Percentiles rank a stretch among this genome's conserved stretches.
phyloP scores from a whole-genome alignment of 2,888 invertebrate genomes.

The Linnaemya vulpina region DNA sequence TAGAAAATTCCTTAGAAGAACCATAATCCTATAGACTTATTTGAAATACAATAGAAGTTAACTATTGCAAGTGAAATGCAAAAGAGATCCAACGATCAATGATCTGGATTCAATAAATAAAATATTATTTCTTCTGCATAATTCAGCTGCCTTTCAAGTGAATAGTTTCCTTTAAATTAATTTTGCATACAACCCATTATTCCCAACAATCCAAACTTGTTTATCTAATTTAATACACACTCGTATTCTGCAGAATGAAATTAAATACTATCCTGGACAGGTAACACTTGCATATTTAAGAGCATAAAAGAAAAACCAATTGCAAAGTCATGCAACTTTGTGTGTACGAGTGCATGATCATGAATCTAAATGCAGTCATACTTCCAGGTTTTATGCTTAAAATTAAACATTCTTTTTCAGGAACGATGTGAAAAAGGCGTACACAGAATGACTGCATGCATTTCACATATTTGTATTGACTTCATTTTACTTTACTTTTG shows the following conservation, averaged over 20 bases:
- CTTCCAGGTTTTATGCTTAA: neutral
- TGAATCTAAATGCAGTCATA: neutral
- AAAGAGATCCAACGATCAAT: too few species aligned
- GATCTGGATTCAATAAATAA: too few species aligned
- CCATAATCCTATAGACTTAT: too few species aligned
- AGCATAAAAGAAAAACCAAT: neutral
- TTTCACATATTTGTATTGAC: neutral
- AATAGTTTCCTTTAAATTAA: neutral
- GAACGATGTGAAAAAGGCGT: neutral
- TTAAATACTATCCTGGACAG: neutral
- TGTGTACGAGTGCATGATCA: too few species aligned
- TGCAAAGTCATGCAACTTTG: neutral
- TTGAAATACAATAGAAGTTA: too few species aligned
- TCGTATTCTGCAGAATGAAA: neutral
- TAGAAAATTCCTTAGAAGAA: too few species aligned
- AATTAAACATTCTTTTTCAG: conserved; percentile 26
- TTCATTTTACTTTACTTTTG: neutral
- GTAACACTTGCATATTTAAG: neutral
- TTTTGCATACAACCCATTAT: neutral
- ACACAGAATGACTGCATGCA: neutral
- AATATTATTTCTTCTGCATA: too few species aligned
- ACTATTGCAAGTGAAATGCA: too few species aligned
- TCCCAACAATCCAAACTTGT: neutral
- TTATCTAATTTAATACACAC: neutral
- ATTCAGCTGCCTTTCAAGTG: neutral